Conservation (phyloP, 2,888 invertebrate genomes). For the Agriopis aurantiaria region DNA sequence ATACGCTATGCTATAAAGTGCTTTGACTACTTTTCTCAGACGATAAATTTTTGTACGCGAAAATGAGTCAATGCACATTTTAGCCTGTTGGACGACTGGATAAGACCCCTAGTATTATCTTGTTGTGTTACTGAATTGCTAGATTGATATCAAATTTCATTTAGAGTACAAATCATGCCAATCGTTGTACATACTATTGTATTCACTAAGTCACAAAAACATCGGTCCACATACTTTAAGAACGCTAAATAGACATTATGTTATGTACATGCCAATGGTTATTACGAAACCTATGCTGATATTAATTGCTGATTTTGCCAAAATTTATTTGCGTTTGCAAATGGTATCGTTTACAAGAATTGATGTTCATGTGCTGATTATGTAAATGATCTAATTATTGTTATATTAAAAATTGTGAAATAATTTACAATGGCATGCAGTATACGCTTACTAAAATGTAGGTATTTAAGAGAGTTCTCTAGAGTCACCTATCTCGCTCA, state of each 20-base stretch:
- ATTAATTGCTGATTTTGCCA: slow-evolving; percentile 3
- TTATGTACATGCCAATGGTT: background rate
- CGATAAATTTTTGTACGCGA: background rate
- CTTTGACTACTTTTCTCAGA: background rate
- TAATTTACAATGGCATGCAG: background rate
- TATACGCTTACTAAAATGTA: slow-evolving; percentile 17
- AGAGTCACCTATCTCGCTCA: background rate
- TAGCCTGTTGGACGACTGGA: background rate
- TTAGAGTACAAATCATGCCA: slow-evolving; percentile 23
- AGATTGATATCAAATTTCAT: slow-evolving; percentile 5
- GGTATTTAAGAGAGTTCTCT: slow-evolving; percentile 4
- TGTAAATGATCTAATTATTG: background rate
- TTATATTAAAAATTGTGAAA: background rate
- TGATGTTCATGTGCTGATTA: background rate
- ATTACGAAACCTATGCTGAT: background rate
- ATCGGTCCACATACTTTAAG: background rate
- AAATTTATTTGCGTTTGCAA: background rate
- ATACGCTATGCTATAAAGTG: background rate
- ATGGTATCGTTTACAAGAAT: background rate
- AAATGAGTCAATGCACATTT: background rate
- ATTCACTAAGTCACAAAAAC: slow-evolving; percentile 14
- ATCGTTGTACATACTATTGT: slow-evolving; percentile 7
- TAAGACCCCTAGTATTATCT: background rate
- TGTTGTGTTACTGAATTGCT: background rate
- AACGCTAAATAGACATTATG: background rate